A percentile compares a stretch with the other conserved stretches of the same genome.
phyloP scores from a whole-genome alignment of 2,113 vertebrate species.

The Lamprotornis superbus region DNA sequence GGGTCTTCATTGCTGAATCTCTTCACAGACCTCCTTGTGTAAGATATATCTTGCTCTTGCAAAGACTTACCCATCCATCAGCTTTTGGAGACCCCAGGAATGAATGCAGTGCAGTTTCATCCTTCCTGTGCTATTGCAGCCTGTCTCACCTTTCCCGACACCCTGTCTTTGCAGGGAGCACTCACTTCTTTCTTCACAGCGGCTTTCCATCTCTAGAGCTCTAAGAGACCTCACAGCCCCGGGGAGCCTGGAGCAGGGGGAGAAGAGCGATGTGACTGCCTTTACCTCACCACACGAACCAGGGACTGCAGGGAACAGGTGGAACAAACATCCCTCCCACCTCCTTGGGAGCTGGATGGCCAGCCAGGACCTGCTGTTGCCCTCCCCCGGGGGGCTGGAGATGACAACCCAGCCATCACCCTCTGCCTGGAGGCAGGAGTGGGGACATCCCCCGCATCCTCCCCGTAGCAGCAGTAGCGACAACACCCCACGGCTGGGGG shows the following conservation, averaged over 20 bases:
- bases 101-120: neutral
- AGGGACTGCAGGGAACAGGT: neutral
- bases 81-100: neutral
- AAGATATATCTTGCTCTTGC: neutral
- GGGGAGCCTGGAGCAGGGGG: neutral
- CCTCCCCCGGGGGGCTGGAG: neutral
- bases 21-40: neutral
- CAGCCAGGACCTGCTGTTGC: neutral
- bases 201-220: neutral
- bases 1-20: neutral
- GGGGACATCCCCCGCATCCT: neutral
- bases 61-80: neutral
- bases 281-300: fast-evolving
- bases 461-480: neutral
- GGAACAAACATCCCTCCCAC: neutral
- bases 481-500: neutral
- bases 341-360: neutral
- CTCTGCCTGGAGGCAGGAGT: neutral
- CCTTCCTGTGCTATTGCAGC: neutral
- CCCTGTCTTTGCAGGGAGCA: fast-evolving
- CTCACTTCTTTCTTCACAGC: neutral
- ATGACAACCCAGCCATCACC: neutral
- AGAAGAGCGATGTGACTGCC: neutral
- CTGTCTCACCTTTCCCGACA: fast-evolving
- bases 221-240: neutral